These are phyloP conservation scores for human (Homo sapiens) DNA, from an alignment of 2,113 vertebrate genomes.

Conservation along the genomic window DNA sequence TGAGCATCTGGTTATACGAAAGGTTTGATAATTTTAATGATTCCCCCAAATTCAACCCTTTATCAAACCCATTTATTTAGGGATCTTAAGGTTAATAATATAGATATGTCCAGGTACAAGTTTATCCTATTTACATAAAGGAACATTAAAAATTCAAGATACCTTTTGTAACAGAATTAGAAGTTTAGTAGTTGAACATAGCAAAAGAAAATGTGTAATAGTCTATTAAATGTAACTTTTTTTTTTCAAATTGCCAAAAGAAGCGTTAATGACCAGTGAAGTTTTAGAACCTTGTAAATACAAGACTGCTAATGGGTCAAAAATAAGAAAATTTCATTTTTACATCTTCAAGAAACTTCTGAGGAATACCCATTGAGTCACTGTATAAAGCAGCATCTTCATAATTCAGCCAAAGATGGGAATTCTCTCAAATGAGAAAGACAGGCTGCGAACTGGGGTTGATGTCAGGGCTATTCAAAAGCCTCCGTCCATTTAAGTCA, in stretches of 20 bases:
- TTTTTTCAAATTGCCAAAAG: not conserved
- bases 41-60: slow-evolving; percentile 9
- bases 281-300: not conserved
- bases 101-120: slow-evolving; percentile 11
- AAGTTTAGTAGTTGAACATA: slow-evolving; percentile 33
- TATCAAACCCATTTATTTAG: slow-evolving; percentile 24
- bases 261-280: not conserved
- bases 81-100: slow-evolving; percentile 32
- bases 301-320: not conserved
- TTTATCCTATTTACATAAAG: slow-evolving; percentile 33
- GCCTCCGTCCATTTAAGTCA: not conserved
- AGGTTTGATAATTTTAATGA: slow-evolving; percentile 30
- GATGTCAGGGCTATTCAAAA: not conserved
- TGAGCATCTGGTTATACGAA: not conserved
- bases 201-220: slow-evolving; percentile 33
- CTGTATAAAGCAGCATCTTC: not conserved
- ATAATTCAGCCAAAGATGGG: not conserved
- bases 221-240: not conserved
- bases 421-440: slow-evolving; percentile 37
- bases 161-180: slow-evolving; percentile 4
- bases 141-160: slow-evolving; percentile 52
- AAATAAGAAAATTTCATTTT: not conserved
- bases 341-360: not conserved
- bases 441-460: not conserved
- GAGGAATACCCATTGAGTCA: not conserved